Percentiles rank a stretch among this genome's conserved stretches.
These are phyloP conservation scores for Mantis religiosa DNA, from an alignment of 2,888 invertebrate species.

Conservation along the genomic window DNA sequence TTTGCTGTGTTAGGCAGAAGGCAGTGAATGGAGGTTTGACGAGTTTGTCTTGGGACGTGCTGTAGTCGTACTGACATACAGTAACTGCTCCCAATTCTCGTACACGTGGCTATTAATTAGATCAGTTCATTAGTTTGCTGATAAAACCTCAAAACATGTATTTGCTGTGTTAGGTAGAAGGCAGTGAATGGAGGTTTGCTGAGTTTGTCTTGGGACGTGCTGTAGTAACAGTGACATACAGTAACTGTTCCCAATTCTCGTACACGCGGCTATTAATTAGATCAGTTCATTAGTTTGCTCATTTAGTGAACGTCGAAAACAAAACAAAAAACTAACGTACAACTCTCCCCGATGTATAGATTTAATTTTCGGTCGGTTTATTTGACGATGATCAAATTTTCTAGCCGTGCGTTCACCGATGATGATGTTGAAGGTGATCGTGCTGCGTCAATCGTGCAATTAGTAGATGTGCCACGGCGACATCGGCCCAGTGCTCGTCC, in stretches of 20 bases:
- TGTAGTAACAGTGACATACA: no score
- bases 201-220: no score
- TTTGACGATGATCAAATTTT: conserved; percentile 2
- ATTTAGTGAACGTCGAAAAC: background rate
- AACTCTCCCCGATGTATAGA: background rate
- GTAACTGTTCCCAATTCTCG: background rate
- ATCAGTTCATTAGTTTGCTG: no score
- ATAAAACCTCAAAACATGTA: no score
- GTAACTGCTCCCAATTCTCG: no score
- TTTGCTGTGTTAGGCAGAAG: no score
- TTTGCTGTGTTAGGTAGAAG: no score
- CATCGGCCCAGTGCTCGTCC: background rate
- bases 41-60: no score
- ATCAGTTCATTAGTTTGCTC: background rate
- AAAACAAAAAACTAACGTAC: background rate
- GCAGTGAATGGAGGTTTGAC: no score
- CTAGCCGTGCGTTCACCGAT: background rate
- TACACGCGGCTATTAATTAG: background rate
- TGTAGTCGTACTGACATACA: no score
- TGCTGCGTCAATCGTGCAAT: conserved; percentile 12
- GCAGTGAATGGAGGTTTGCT: no score
- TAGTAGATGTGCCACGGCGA: background rate
- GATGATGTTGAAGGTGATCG: background rate
- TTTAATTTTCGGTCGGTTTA: conserved; percentile 4
- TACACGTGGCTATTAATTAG: no score